phyloP scores from a whole-genome alignment of 1,140 invertebrate genomes.

The Drepana arcuata region DNA sequence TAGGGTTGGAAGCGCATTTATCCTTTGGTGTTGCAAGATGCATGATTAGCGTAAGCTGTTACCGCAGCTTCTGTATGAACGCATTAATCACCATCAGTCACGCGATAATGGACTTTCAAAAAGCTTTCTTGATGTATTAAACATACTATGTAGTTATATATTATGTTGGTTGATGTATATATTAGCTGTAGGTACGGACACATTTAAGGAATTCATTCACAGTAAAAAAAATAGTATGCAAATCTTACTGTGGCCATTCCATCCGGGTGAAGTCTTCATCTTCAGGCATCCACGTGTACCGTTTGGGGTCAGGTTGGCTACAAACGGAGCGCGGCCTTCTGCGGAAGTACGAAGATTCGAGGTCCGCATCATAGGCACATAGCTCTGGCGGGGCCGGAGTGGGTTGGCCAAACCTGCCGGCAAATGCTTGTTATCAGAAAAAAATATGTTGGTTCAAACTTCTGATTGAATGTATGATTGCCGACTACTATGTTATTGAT shows the following conservation, averaged over 20 bases:
- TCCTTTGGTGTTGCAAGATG: too few species aligned
- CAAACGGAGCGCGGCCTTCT: constrained; percentile 82
- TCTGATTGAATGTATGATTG: too few species aligned
- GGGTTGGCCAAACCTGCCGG: constrained; percentile 70
- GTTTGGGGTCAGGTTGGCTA: constrained; percentile 78
- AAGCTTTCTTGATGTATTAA: too few species aligned
- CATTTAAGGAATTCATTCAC: not conserved
- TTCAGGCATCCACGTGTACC: constrained; percentile 82
- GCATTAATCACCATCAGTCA: not conserved
- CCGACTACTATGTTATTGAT: too few species aligned
- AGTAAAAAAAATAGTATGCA: not conserved
- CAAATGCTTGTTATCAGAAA: too few species aligned
- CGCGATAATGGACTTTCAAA: too few species aligned
- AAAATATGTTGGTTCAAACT: too few species aligned
- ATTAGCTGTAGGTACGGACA: not conserved
- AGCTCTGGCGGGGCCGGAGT: constrained; percentile 70
- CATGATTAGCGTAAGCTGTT: too few species aligned
- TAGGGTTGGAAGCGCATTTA: too few species aligned
- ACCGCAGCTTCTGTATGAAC: not conserved
- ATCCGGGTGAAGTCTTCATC: constrained; percentile 81
- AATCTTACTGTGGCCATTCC: constrained; percentile 76
- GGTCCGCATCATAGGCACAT: constrained; percentile 77
- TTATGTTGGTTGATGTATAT: not conserved
- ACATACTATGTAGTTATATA: not conserved
- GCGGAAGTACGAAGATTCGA: constrained; percentile 84